Evolutionary conservation across 2,113 vertebrate genomes (phyloP).

Genomic region (Xiphophorus maculatus): DNA sequence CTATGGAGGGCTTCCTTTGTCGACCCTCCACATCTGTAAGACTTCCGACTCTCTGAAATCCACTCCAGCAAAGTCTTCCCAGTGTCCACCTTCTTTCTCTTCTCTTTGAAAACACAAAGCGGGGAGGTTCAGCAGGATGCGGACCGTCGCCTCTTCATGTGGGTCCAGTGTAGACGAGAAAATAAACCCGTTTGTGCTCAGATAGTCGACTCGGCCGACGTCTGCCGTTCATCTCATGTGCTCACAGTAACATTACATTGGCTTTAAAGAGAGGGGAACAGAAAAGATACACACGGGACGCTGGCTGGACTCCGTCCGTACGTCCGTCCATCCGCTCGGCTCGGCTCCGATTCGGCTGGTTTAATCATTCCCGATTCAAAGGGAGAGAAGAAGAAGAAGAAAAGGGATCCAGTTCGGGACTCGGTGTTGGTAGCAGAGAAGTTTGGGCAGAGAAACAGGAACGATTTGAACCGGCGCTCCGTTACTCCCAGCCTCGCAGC

Average conservation of each 20-base stretch:
- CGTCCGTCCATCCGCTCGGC: slow-evolving; percentile 42
- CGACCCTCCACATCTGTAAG: slow-evolving; percentile 70
- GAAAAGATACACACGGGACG: slow-evolving; percentile 19
- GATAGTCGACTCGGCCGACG: slow-evolving; percentile 52
- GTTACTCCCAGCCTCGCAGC: slow-evolving; percentile 31
- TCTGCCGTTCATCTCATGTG: slow-evolving; percentile 62
- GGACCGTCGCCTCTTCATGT: slow-evolving; percentile 51
- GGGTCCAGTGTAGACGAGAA: slow-evolving; percentile 61
- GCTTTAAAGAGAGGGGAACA: slow-evolving; percentile 3
- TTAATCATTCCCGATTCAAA: slow-evolving; percentile 63
- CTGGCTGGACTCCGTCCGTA: slow-evolving; percentile 26
- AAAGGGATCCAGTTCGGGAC: slow-evolving; percentile 33
- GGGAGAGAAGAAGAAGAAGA: slow-evolving; percentile 13
- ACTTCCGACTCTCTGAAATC: neutral
- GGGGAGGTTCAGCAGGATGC: slow-evolving; percentile 44
- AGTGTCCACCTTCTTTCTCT: slow-evolving; percentile 22
- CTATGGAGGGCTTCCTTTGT: slow-evolving; percentile 68
- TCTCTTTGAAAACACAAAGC: slow-evolving; percentile 46
- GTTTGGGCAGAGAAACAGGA: slow-evolving; percentile 32
- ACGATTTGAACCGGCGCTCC: slow-evolving; percentile 18
- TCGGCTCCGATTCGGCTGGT: slow-evolving; percentile 22
- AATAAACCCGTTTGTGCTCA: slow-evolving; percentile 42
- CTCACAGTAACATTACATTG: neutral
- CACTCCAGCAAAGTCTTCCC: neutral
- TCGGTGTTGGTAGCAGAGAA: slow-evolving; percentile 51